phyloP scores from a whole-genome alignment of 2,113 vertebrate genomes.

The Ursus arctos region DNA sequence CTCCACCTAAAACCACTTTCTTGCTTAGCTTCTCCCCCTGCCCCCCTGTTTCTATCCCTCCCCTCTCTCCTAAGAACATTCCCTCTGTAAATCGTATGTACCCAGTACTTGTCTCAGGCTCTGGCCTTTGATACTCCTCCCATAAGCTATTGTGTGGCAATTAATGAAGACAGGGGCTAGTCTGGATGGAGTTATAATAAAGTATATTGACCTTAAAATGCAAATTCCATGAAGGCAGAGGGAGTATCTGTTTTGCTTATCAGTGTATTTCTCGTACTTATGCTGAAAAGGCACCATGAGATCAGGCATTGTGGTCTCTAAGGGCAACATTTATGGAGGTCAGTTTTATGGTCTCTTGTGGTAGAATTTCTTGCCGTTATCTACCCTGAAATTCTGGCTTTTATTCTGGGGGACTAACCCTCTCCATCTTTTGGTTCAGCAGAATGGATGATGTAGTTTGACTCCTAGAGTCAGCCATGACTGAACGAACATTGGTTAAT shows the following conservation, averaged over 20 bases:
- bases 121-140: not conserved
- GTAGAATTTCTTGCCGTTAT: not conserved
- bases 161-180: not conserved
- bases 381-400: not conserved
- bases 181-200: not conserved
- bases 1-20: not conserved
- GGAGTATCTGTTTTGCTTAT: too few relatives aligned
- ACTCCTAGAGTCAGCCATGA: not conserved
- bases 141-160: not conserved
- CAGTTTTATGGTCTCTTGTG: not conserved
- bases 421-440: not conserved
- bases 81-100: not conserved
- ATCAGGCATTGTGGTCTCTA: not conserved
- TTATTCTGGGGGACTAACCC: not conserved
- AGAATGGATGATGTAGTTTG: not conserved
- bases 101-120: not conserved
- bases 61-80: not conserved
- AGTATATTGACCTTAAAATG: not conserved
- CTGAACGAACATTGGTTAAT: not conserved
- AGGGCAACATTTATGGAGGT: not conserved
- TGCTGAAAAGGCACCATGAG: not conserved
- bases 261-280: not conserved
- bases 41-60: not conserved
- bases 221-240: not conserved
- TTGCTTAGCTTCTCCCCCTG: not conserved